A percentile compares a stretch with the other conserved stretches of the same genome.
phyloP scores from a whole-genome alignment of 2,888 invertebrate species.

The Strigamia crassipes region DNA sequence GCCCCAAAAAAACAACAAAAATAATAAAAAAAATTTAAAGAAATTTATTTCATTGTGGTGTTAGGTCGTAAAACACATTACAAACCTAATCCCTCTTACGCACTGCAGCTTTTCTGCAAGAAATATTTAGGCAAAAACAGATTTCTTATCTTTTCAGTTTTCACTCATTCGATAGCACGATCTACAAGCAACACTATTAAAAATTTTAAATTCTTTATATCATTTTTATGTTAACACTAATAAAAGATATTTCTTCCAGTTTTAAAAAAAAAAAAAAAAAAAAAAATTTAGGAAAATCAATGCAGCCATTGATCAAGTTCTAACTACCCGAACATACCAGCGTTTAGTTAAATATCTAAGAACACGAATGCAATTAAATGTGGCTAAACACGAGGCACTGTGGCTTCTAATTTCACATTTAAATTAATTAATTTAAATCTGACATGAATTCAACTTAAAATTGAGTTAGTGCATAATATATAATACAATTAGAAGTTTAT shows the following conservation, averaged over 20 bases:
- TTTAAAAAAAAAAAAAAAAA: neutral
- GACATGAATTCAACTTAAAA: no score
- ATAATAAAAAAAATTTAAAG: no score
- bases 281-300: neutral
- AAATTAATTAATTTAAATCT: neutral
- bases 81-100: no score
- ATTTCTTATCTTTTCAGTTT: neutral
- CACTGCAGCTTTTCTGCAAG: neutral
- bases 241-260: neutral
- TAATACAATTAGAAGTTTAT: no score
- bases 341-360: neutral
- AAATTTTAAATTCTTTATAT: neutral
- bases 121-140: neutral
- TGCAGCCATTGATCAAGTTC: neutral
- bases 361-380: neutral
- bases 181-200: neutral
- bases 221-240: neutral
- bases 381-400: constrained; percentile 7
- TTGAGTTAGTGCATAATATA: no score
- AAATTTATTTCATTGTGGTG: no score
- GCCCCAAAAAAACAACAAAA: no score
- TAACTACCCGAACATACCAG: neutral
- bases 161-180: neutral
- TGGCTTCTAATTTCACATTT: neutral
- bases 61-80: no score